These are phyloP conservation scores for Anisognathus igniventris DNA, from an alignment of 2,797 vertebrate genomes.

Conservation along the genomic window DNA sequence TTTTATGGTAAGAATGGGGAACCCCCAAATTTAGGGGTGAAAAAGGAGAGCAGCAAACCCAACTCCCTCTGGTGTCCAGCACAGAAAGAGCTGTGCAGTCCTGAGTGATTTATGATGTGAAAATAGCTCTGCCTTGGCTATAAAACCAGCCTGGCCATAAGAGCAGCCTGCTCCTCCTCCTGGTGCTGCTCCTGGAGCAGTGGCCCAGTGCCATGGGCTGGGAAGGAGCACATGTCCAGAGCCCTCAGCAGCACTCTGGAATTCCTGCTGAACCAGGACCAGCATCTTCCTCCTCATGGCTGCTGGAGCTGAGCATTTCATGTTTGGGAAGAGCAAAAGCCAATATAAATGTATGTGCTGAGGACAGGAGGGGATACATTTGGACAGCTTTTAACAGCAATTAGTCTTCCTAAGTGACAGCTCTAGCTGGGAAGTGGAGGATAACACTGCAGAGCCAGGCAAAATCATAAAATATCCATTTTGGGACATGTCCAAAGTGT, in stretches of 20 bases:
- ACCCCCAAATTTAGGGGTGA: neutral
- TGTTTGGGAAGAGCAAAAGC: neutral
- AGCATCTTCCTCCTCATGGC: neutral
- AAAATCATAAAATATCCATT: neutral
- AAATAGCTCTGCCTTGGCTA: neutral
- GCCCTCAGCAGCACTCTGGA: neutral
- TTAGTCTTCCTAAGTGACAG: conserved; percentile 6
- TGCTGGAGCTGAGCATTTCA: neutral
- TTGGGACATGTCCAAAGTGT: neutral
- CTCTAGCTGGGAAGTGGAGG: neutral
- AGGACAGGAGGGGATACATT: neutral
- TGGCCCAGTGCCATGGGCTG: neutral
- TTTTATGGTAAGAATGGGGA: neutral
- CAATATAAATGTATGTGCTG: neutral
- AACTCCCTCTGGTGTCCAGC: conserved; percentile 15
- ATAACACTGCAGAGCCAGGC: neutral
- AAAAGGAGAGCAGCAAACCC: neutral
- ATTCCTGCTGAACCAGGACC: neutral
- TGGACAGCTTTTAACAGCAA: neutral
- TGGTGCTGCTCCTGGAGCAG: neutral
- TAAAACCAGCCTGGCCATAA: neutral
- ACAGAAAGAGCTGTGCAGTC: neutral
- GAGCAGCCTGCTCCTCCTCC: neutral
- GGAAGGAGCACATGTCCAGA: neutral
- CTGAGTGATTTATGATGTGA: neutral